Conservation (phyloP, 2,888 invertebrate genomes). For the Drosophila putrida region DNA sequence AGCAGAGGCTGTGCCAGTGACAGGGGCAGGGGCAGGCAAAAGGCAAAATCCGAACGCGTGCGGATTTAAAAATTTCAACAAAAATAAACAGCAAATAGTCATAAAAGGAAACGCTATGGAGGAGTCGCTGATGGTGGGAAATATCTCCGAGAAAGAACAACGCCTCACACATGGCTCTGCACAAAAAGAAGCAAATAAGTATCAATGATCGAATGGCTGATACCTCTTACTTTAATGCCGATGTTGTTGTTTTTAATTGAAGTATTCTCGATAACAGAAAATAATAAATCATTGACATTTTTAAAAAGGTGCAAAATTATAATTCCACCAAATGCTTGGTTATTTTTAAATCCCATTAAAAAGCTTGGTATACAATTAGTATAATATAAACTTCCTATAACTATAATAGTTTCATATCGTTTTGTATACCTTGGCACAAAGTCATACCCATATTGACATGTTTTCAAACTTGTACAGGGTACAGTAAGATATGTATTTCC, state of each 20-base stretch:
- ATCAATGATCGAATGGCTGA: neutral
- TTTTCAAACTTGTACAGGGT: neutral
- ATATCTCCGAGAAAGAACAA: constrained; percentile 48
- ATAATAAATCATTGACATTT: no score
- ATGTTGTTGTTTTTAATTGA: no score
- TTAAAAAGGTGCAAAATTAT: no score
- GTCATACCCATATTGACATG: neutral
- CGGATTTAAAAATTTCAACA: constrained; percentile 78
- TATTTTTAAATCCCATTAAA: no score
- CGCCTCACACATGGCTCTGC: constrained; percentile 61
- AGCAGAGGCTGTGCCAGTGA: neutral
- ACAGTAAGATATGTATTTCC: constrained; percentile 22
- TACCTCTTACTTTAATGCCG: neutral
- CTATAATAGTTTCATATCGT: no score
- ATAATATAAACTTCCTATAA: no score
- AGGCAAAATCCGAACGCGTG: constrained; percentile 66
- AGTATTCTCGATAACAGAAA: no score
- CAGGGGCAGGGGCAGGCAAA: constrained; percentile 16
- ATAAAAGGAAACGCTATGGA: constrained; percentile 39
- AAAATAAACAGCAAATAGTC: constrained; percentile 70
- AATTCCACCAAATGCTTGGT: no score
- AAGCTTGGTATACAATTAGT: no score
- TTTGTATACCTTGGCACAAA: neutral
- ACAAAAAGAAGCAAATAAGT: constrained; percentile 24
- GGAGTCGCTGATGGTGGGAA: constrained; percentile 62